Evolutionary conservation across 2,113 vertebrate species (phyloP), one percentile per base, ranked within the genome.

Genomic region (Austrofundulus limnaeus): DNA sequence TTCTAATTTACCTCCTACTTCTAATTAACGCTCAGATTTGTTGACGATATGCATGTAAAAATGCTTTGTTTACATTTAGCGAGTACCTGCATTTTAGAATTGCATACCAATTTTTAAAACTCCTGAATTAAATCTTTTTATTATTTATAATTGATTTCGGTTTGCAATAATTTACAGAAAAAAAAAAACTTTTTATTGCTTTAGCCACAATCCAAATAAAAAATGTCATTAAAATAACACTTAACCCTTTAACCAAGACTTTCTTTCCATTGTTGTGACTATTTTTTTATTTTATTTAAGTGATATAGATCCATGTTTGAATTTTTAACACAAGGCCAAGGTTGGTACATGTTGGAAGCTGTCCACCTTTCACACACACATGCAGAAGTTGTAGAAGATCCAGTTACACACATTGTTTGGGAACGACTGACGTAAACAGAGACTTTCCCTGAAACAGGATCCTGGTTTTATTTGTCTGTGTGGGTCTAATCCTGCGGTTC

Each of bases 381-480:
- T 10, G 19, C 37, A 37, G 2, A 37, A 2, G 11, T 24, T 15
- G 11, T 1, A 54, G 5, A 15, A 12, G 12, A 23, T 11, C 17
- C 13, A 52, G 48, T 66, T 2, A 14, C 24, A 34, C 14, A 6
- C 9, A 8, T 14, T 70, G n/a, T 66, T 49, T 66, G 42, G 61
- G 56, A 70, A 46, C 50, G 58, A 11, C 17, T 50, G 51, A 31
- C 8, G 24, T 9, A 23, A 67, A 42, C 24, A 62, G 50, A 50
- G 47, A 50, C 23, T 37, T 59, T 25, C 17, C 3, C 17, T 38
- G 2, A 61, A 49, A 48, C 56, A 51, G 13, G 64, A 41, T 4
- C 9, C 48, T 56, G 37, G 13, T 55, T 12, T 19, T 5, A 23
- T 66, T 52, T 57, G 23, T 16, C 45, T 46, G 21, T n/a, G n/a